Evolutionary conservation across 2,888 invertebrate species (phyloP), one percentile per base, ranked within the genome.

Genomic region (Leucoptera coffeella): DNA sequence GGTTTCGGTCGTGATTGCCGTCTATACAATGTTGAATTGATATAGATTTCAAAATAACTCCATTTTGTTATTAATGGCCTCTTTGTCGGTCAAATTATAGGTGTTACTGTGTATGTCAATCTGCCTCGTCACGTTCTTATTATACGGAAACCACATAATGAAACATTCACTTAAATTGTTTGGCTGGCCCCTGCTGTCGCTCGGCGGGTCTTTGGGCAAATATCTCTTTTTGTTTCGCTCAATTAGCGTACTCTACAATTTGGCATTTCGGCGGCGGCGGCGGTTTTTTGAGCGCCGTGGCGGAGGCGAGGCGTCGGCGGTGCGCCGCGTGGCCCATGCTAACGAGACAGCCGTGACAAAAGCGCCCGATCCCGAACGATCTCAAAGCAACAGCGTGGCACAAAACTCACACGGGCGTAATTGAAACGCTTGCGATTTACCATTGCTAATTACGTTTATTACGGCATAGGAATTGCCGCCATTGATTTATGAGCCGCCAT

Each of bases 361-460:
- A n/a, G n/a, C n/a, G n/a, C n/a, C n/a, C n/a, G n/a, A n/a, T n/a
- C n/a, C n/a, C n/a, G n/a, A n/a, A n/a, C n/a, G n/a, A n/a, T n/a
- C n/a, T n/a, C n/a, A n/a, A n/a, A n/a, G n/a, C n/a, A n/a, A n/a
- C n/a, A n/a, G n/a, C n/a, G n/a, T n/a, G n/a, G n/a, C n/a, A n/a
- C n/a, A n/a, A n/a, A n/a, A n/a, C n/a, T n/a, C n/a, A n/a, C n/a
- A n/a, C n/a, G n/a, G n/a, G n/a, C n/a, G n/a, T n/a, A n/a, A n/a
- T n/a, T n/a, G n/a, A n/a, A n/a, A n/a, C n/a, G n/a, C n/a, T n/a
- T n/a, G n/a, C 41, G 45, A 56, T 56, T 54, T 53, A 53, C 60
- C 58, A 52, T 60, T 48, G 50, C 59, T 65, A 67, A 67, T 64
- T 58, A 64, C 46, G 55, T 61, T 28, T 61, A 59, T 57, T 61